These are phyloP conservation scores for Ictalurus furcatus DNA, from an alignment of 2,113 vertebrate genomes.

Conservation along the genomic window DNA sequence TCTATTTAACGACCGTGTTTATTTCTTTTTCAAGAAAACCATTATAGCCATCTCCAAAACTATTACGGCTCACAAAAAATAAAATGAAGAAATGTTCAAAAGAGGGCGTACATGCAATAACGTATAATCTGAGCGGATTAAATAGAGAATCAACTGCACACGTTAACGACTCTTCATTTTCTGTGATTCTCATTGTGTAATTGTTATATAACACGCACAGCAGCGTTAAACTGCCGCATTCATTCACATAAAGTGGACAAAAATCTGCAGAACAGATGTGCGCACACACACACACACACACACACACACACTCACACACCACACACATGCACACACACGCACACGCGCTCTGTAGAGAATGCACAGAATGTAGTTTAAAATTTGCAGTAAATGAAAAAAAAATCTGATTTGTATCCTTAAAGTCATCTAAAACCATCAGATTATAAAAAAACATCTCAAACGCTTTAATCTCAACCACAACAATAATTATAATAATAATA, in stretches of 20 bases:
- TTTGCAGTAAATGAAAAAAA: no score
- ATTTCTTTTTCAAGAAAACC: neutral
- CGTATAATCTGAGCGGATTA: neutral
- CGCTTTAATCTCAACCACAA: neutral
- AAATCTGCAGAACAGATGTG: constrained; percentile 7
- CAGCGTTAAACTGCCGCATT: neutral
- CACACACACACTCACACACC: neutral
- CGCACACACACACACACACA: neutral
- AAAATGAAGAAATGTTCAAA: neutral
- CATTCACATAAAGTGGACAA: neutral
- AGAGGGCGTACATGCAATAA: neutral
- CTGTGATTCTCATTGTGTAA: no score
- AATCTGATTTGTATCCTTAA: no score
- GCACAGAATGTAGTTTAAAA: no score
- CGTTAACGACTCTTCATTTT: neutral
- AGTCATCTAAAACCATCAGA: no score
- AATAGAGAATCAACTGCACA: neutral
- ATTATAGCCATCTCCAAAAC: neutral
- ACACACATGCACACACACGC: neutral
- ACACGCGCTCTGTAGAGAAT: no score
- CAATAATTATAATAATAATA: neutral
- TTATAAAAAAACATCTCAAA: neutral
- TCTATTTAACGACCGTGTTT: neutral
- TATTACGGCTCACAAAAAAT: neutral
- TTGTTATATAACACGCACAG: neutral